These are phyloP conservation scores for Melanerpes aurifrons DNA, from an alignment of 2,113 vertebrate genomes.

Conservation along the genomic window DNA sequence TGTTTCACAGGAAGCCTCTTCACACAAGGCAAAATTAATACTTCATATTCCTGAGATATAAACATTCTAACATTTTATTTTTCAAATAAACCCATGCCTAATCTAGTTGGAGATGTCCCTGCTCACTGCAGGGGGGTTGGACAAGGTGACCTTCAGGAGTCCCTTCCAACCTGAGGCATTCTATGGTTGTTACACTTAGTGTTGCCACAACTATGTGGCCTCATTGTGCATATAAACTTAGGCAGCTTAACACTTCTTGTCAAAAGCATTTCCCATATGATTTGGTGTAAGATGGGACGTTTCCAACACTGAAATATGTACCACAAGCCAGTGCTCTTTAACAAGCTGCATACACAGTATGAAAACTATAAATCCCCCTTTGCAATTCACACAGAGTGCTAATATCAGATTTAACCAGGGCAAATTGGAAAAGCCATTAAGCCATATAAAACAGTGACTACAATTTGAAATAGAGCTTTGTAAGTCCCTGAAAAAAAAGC, in stretches of 20 bases:
- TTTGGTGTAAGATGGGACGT: not conserved
- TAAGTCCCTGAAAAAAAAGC: conserved; percentile 1
- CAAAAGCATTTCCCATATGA: not conserved
- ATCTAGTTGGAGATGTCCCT: no score
- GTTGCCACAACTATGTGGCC: not conserved
- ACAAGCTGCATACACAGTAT: not conserved
- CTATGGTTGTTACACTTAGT: not conserved
- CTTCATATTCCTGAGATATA: not conserved
- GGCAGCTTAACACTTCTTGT: not conserved
- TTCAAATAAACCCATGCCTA: not conserved
- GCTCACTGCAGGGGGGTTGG: no score
- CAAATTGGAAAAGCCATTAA: conserved; percentile 34
- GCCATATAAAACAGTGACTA: not conserved
- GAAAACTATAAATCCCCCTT: not conserved
- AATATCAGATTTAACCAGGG: not conserved
- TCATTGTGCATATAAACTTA: not conserved
- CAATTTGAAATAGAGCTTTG: not conserved
- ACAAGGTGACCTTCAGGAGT: no score
- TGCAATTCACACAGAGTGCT: not conserved
- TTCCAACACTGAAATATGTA: not conserved
- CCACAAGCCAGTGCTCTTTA: not conserved
- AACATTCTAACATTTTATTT: not conserved
- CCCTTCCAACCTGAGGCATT: not conserved
- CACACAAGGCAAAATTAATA: not conserved
- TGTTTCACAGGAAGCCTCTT: not conserved